A percentile compares a stretch with the other conserved stretches of the same genome.
These are phyloP conservation scores for Episyrphus balteatus DNA, from an alignment of 1,140 invertebrate species.

Conservation along the genomic window DNA sequence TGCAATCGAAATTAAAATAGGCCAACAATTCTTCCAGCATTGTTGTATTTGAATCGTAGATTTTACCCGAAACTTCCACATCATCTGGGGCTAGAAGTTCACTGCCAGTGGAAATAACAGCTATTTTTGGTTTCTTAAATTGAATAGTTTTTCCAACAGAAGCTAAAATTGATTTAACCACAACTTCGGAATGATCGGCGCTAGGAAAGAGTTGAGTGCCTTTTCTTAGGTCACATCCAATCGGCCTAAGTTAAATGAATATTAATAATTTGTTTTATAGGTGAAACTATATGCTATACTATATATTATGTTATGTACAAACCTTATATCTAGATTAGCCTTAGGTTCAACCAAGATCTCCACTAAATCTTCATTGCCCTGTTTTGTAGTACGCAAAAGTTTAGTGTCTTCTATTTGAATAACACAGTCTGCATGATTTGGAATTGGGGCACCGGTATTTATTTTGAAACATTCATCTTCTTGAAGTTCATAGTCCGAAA, in stretches of 20 bases:
- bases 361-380: slow-evolving; percentile 62
- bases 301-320: slow-evolving; percentile 1
- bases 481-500: slow-evolving; percentile 41
- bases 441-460: slow-evolving; percentile 88
- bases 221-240: slow-evolving; percentile 68
- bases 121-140: slow-evolving; percentile 48
- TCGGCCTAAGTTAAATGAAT: slow-evolving; percentile 44
- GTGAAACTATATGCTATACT: background rate
- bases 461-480: slow-evolving; percentile 71
- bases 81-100: slow-evolving; percentile 60
- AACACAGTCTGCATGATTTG: slow-evolving; percentile 72
- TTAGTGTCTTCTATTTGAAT: slow-evolving; percentile 87
- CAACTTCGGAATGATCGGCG: slow-evolving; percentile 49
- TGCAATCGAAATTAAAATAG: slow-evolving; percentile 44
- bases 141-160: slow-evolving; percentile 49
- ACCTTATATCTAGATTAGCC: slow-evolving; percentile 69
- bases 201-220: slow-evolving; percentile 44
- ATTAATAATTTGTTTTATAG: background rate
- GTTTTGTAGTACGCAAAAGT: slow-evolving; percentile 49
- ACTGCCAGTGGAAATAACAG: slow-evolving; percentile 87
- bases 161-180: slow-evolving; percentile 66
- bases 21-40: slow-evolving; percentile 60
- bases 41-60: slow-evolving; percentile 82
- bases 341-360: slow-evolving; percentile 57
- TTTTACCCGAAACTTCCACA: slow-evolving; percentile 48